These are phyloP conservation scores for Porites australiensis DNA, from an alignment of 64 coral and sea anemone genomes.

Conservation along the genomic window DNA sequence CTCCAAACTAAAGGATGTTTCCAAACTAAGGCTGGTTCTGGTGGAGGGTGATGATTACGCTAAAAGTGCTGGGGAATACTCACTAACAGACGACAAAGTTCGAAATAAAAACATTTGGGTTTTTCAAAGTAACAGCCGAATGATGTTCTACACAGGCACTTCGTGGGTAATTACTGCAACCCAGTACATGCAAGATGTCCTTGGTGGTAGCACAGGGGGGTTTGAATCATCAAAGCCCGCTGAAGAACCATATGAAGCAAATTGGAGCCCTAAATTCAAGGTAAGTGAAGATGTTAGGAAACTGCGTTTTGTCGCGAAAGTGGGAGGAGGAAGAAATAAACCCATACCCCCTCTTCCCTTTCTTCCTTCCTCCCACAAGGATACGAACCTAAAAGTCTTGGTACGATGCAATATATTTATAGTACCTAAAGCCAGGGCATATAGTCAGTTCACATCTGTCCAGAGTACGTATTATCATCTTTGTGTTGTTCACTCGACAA, in stretches of 20 bases:
- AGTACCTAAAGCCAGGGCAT: no score
- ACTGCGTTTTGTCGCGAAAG: no score
- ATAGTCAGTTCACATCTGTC: no score
- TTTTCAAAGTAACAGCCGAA: constrained; percentile 18
- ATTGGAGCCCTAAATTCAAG: constrained; percentile 51
- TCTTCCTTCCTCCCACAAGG: no score
- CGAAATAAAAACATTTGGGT: constrained; percentile 57
- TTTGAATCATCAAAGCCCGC: constrained; percentile 7
- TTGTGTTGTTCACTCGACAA: no score
- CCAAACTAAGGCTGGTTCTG: constrained; percentile 23
- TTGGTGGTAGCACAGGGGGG: constrained; percentile 30
- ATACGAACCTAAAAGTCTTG: no score
- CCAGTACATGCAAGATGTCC: constrained; percentile 34
- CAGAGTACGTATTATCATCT: no score
- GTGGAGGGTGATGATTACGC: constrained; percentile 18
- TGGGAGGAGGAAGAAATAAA: no score
- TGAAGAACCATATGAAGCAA: constrained; percentile 24
- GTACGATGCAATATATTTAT: no score
- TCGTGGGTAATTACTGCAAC: constrained; percentile 37
- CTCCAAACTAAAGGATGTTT: constrained; percentile 1
- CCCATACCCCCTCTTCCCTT: no score
- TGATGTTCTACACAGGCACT: constrained; percentile 46
- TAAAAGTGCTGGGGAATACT: constrained; percentile 17
- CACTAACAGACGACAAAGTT: constrained; percentile 15
- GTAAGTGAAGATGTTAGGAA: not conserved